Base-by-base conservation (phyloP, 2,888 invertebrate species). In the Drosophila diplacantha region DNA sequence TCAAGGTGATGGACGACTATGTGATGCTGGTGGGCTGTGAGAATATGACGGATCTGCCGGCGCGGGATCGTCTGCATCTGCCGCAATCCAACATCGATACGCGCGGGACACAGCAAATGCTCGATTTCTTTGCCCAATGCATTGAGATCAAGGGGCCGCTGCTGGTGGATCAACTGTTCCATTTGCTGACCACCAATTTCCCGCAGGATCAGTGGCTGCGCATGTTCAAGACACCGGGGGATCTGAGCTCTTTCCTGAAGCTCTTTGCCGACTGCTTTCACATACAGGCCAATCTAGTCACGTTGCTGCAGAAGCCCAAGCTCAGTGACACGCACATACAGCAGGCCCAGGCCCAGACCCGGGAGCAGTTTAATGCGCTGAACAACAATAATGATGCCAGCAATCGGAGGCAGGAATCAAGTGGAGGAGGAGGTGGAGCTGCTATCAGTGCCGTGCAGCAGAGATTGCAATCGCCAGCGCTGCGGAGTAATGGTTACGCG, bases 261-360 rank as follows among this genome's bases (percentile, higher is more conserved):
- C 92, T 98, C 89, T 96, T 97, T 87, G 94, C 96, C n/a, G 95
- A 97, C 87, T 93, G 95, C 81, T 97, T 97, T 89, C 95, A 96
- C 87, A 96, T 98, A 68, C 96, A 97, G 87, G 92, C 96, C 54
- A 97, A 97, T 90, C 91, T 96, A 88, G 96, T 96, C 81, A 95
- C 95, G 59, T 89, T 96, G 73, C 91, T 95, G 79, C 93, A 93
- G 86, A 92, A 93, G 86, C 93, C 93, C 85, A 93, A 93, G 90
- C 90, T 93, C 80, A 92, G 91, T 75, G 91, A 90, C 67, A 86
- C 88, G 57, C 85, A 88, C 52, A 88, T 88, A 51, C 88, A 87
- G 58, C 87, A 88, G 71, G 87, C 88, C 6, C 88, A 88, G 74
- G 87, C 87, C 32, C 87, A 86, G 59, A 85, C 88, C 3, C 85